Base-by-base conservation (phyloP, 2,888 invertebrate genomes). In the Flexamia atlantica region DNA sequence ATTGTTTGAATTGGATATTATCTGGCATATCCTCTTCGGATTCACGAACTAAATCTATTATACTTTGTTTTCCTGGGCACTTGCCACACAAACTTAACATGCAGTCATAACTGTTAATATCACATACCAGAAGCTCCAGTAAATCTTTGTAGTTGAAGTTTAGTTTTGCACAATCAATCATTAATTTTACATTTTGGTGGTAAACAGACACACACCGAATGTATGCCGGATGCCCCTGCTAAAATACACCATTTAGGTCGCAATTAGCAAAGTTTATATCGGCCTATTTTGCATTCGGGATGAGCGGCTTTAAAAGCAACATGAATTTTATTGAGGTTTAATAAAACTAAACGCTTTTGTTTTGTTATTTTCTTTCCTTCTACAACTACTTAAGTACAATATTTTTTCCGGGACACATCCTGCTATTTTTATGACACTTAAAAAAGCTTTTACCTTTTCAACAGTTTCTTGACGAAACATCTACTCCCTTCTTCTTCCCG, bases 141-240 rank as follows among this genome's bases (percentile, higher is more conserved):
- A 36, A 42, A 28, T 82, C 70, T 72, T 68, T 82, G 82, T 82
- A 82, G 72, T 30, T 20, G 5, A 46, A 28, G n/a, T 82, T 72
- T 1, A 82, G 42, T 46, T 53, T n/a, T 12, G 53, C 53, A 12
- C 20, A 5, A 28, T 17, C 9, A 25, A 68, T 50, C 68, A 76
- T 76, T 23, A 84, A 30, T 83, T 83, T 83, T 17, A 84, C 17
- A 23, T 83, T 84, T 76, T 84, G 84, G 50, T 84, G 79, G n/a
- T 30, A 25, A 12, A 14, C 76, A 84, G 30, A 84, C 82, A 53
- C 83, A 83, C 7, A 84, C 83, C 14, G 68, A 60, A 14, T 84
- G 83, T 14, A 80, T 83, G n/a, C 83, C 84, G 30, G 50, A 50
- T 23, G 64, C 46, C n/a, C 80, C 80, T 30, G 83, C 83, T 17